Conservation (phyloP, 2,888 invertebrate genomes). For the Calameuta idolon region DNA sequence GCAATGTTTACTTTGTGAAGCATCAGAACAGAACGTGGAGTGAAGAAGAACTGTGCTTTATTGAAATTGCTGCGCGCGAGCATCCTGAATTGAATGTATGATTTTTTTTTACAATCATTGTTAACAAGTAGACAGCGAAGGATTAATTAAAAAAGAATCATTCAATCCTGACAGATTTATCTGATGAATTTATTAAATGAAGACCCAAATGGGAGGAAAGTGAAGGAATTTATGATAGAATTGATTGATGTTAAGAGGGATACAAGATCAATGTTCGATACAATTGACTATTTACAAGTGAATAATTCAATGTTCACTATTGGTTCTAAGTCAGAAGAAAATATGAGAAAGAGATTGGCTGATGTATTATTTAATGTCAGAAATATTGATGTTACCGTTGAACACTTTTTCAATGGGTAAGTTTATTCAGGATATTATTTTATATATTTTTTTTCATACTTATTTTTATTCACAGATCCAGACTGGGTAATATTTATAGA, state of each 20-base stretch:
- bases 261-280: neutral
- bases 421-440: conserved; percentile 7
- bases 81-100: conserved; percentile 50
- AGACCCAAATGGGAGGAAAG: neutral
- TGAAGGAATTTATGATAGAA: neutral
- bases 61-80: conserved; percentile 50
- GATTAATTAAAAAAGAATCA: neutral
- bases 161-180: conserved; percentile 34
- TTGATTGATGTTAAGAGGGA: conserved; percentile 1
- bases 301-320: neutral
- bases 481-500: conserved; percentile 35
- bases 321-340: conserved; percentile 21
- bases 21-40: conserved; percentile 51
- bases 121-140: neutral
- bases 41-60: conserved; percentile 46
- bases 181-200: conserved; percentile 41
- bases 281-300: neutral
- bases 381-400: conserved; percentile 40
- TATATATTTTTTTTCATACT: neutral
- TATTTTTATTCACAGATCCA: conserved; percentile 36
- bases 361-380: conserved; percentile 41
- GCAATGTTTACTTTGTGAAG: conserved; percentile 54
- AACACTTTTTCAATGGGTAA: conserved; percentile 51
- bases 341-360: conserved; percentile 32
- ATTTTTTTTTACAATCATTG: neutral